A percentile compares a stretch with the other conserved stretches of the same genome.
These are phyloP conservation scores for Tetramorium alpestre DNA, from an alignment of 1,140 invertebrate species.

Conservation along the genomic window DNA sequence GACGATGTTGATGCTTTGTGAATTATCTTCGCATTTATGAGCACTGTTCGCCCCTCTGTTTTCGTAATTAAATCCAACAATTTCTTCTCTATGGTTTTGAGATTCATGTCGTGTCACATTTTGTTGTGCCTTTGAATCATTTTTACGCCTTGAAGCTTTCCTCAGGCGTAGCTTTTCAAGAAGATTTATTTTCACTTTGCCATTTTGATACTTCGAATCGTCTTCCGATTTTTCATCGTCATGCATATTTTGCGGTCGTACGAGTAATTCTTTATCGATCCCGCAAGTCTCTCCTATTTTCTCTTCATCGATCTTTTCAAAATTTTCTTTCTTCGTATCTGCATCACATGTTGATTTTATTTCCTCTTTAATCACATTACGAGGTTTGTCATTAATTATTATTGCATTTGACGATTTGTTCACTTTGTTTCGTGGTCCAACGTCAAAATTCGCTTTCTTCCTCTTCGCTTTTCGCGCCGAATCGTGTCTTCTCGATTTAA, in stretches of 20 bases:
- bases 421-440: not conserved
- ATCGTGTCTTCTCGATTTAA: not conserved
- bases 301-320: not conserved
- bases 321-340: not conserved
- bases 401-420: not conserved
- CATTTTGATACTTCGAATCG: not conserved
- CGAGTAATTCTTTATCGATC: not conserved
- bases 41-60: not conserved
- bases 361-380: not conserved
- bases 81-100: not conserved
- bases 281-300: not conserved
- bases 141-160: not conserved
- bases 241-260: not conserved
- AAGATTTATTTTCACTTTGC: not conserved
- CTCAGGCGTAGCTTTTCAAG: not conserved
- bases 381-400: not conserved
- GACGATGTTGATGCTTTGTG: not conserved
- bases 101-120: not conserved
- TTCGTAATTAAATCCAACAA: not conserved
- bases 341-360: not conserved
- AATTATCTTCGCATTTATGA: not conserved
- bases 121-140: not conserved
- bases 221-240: not conserved
- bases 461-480: not conserved
- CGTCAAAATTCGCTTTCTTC: not conserved